Percentiles rank a stretch among this genome's conserved stretches.
These are phyloP conservation scores for Hydrozoanthus tunicans DNA, from an alignment of 64 coral and sea anemone genomes.

Conservation along the genomic window DNA sequence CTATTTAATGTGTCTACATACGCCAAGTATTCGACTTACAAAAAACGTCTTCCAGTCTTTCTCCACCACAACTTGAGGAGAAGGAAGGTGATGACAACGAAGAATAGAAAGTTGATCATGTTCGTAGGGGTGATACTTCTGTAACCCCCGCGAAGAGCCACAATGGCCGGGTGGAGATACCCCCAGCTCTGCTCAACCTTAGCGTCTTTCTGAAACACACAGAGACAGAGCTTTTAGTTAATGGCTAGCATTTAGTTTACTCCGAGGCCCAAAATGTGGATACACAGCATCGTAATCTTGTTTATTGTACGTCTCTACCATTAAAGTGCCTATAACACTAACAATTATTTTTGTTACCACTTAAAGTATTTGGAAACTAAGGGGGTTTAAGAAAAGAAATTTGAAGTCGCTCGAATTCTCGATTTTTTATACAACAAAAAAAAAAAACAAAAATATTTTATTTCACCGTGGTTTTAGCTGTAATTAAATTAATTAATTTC, in stretches of 20 bases:
- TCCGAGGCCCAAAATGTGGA: too few species aligned
- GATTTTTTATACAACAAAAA: background rate
- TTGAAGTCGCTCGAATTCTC: too few species aligned
- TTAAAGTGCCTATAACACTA: background rate
- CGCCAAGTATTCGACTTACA: slow-evolving; percentile 44
- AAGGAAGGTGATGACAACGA: slow-evolving; percentile 50
- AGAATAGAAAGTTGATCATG: slow-evolving; percentile 75
- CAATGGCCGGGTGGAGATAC: slow-evolving; percentile 57
- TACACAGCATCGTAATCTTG: too few species aligned
- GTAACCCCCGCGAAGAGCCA: slow-evolving; percentile 34
- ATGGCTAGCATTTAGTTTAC: background rate
- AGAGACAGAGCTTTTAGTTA: background rate
- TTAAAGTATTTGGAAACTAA: too few species aligned
- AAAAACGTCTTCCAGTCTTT: slow-evolving; percentile 58
- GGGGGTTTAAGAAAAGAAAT: too few species aligned
- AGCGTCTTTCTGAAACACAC: slow-evolving; percentile 50
- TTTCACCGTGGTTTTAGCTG: too few species aligned
- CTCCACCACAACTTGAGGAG: slow-evolving; percentile 93
- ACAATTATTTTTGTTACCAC: too few species aligned
- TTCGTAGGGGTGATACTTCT: slow-evolving; percentile 42
- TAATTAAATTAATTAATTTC: too few species aligned
- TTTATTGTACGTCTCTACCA: too few species aligned
- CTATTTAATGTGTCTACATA: background rate
- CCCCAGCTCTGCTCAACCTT: slow-evolving; percentile 56
- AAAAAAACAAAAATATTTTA: too few species aligned